These are phyloP conservation scores for Anneissia japonica DNA, from an alignment of 35 echinoderm and acorn worm species.

Conservation along the genomic window DNA sequence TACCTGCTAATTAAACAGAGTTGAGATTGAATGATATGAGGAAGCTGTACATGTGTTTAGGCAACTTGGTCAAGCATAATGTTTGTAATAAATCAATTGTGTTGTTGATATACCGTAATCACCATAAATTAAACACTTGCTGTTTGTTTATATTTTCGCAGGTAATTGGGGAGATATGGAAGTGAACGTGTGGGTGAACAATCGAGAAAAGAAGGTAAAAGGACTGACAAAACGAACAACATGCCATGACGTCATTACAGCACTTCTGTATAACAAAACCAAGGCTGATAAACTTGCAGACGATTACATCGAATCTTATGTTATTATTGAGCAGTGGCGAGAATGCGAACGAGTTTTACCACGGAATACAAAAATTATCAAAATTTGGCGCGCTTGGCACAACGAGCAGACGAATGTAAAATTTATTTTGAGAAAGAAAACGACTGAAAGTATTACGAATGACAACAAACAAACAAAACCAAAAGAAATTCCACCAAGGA, in stretches of 20 bases:
- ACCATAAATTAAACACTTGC: too few relatives aligned
- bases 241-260: constrained; percentile 48
- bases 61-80: too few relatives aligned
- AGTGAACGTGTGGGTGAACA: constrained; percentile 52
- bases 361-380: constrained; percentile 52
- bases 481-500: constrained; percentile 6
- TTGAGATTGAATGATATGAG: too few relatives aligned
- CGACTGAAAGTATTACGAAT: constrained; percentile 6
- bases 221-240: constrained; percentile 52
- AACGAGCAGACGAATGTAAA: constrained; percentile 55
- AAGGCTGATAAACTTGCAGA: constrained; percentile 22
- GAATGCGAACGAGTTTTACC: constrained; percentile 53
- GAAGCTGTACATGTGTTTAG: too few relatives aligned
- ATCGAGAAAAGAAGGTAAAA: constrained; percentile 44
- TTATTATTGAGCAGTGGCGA: constrained; percentile 62
- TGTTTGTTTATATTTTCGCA: neutral
- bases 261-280: constrained; percentile 36
- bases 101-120: too few relatives aligned
- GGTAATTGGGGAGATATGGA: constrained; percentile 6
- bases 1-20: too few relatives aligned
- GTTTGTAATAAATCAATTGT: too few relatives aligned
- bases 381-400: constrained; percentile 71
- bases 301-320: constrained; percentile 24
- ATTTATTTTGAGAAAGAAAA: constrained; percentile 51
- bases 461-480: constrained; percentile 17